Evolutionary conservation across 2,113 vertebrate species (phyloP).

Genomic region (Silurus glanis): DNA sequence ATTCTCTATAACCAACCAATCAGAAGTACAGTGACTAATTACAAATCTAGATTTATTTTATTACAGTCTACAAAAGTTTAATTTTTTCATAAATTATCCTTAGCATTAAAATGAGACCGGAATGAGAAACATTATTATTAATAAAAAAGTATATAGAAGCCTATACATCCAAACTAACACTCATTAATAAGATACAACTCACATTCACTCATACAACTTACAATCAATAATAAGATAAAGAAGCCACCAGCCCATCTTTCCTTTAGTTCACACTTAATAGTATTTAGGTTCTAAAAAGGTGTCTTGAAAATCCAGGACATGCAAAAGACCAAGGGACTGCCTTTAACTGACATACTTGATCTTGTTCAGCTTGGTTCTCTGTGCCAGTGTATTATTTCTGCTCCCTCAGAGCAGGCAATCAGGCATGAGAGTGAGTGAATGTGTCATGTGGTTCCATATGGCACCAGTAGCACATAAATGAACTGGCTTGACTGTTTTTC

Average conservation of each 20-base stretch:
- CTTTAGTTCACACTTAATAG: background rate
- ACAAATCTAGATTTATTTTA: background rate
- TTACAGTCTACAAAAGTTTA: background rate
- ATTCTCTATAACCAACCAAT: background rate
- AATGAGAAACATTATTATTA: background rate
- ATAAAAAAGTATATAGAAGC: background rate
- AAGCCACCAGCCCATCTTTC: background rate
- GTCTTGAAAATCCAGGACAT: slow-evolving; percentile 5
- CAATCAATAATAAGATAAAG: background rate
- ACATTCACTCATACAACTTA: too few species aligned
- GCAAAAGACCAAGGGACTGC: background rate
- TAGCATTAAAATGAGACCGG: background rate
- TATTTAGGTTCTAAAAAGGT: slow-evolving; percentile 21
- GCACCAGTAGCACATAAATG: slow-evolving; percentile 46
- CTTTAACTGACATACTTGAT: slow-evolving; percentile 20
- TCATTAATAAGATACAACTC: too few species aligned
- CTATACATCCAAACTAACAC: background rate
- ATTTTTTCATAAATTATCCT: background rate
- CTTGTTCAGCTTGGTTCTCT: slow-evolving; percentile 6
- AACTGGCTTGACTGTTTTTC: slow-evolving; percentile 39
- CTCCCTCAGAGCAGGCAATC: slow-evolving; percentile 39
- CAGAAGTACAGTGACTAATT: background rate
- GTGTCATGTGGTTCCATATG: slow-evolving; percentile 55
- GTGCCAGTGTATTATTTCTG: slow-evolving; percentile 48
- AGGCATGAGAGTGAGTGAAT: slow-evolving; percentile 45